A percentile compares a stretch with the other conserved stretches of the same genome.
phyloP scores from a whole-genome alignment of 1,140 invertebrate genomes.

The Diprion similis region DNA sequence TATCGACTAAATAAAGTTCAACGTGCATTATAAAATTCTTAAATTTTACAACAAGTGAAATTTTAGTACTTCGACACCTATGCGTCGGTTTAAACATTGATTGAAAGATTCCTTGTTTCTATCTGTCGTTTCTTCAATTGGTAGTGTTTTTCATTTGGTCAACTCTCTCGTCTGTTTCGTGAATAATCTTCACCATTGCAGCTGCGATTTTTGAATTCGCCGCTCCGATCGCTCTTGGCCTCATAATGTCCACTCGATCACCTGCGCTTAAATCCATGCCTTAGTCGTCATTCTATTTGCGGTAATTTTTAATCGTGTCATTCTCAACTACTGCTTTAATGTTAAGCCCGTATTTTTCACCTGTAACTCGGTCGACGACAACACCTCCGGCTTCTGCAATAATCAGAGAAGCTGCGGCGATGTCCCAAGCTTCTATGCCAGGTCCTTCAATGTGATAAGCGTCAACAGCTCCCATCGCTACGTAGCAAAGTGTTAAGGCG shows the following conservation, averaged over 20 bases:
- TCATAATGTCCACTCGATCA: conserved; percentile 72
- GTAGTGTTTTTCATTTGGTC: conserved; percentile 28
- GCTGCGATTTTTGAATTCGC: conserved; percentile 67
- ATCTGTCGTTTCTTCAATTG: too few species aligned
- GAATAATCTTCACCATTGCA: conserved; percentile 61
- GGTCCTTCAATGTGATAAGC: conserved; percentile 71
- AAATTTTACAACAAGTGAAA: conserved; percentile 45
- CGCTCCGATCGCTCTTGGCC: conserved; percentile 70
- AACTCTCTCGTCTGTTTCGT: conserved; percentile 55
- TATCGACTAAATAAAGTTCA: too few species aligned
- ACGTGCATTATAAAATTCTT: conserved; percentile 20
- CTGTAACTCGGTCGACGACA: conserved; percentile 62
- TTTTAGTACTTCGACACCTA: too few species aligned
- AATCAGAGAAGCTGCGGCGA: conserved; percentile 75
- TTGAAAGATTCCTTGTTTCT: too few species aligned
- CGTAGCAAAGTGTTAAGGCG: conserved; percentile 75
- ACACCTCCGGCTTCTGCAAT: conserved; percentile 79
- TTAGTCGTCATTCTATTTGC: conserved; percentile 41
- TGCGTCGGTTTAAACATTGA: too few species aligned
- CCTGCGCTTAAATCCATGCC: conserved; percentile 54
- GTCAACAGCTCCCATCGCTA: conserved; percentile 76
- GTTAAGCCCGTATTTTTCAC: conserved; percentile 5
- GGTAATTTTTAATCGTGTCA: background rate
- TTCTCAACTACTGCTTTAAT: conserved; percentile 10
- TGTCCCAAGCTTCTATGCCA: conserved; percentile 76